Evolutionary conservation across 2,888 invertebrate species (phyloP).

Genomic region (Alitta virens): DNA sequence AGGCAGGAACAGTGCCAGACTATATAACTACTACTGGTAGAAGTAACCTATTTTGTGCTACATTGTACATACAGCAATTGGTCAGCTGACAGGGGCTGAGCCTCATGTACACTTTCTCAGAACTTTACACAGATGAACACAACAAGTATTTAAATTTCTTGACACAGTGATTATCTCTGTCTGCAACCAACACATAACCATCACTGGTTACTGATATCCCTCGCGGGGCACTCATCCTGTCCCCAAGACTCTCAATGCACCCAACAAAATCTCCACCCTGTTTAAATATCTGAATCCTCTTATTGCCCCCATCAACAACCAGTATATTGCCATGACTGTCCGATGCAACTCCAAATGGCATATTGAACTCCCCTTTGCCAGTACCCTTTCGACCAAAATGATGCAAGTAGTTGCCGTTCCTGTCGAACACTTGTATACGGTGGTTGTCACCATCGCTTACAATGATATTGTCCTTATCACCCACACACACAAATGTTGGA

Average conservation of each 20-base stretch:
- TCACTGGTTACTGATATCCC: constrained; percentile 30
- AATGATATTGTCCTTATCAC: constrained; percentile 25
- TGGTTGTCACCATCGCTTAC: constrained; percentile 30
- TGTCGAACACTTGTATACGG: constrained; percentile 25
- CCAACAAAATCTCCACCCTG: constrained; percentile 19
- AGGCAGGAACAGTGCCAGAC: no score
- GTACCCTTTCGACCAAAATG: constrained; percentile 24
- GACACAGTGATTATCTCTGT: constrained; percentile 31
- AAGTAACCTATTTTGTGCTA: no score
- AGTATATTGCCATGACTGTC: constrained; percentile 30
- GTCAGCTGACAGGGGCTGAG: no score
- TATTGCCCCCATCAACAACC: constrained; percentile 31
- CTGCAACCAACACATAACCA: constrained; percentile 28
- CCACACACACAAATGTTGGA: constrained; percentile 30
- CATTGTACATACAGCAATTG: no score
- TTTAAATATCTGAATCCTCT: constrained; percentile 27
- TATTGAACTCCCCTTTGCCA: constrained; percentile 27
- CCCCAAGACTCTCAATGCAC: constrained; percentile 27
- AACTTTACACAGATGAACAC: constrained; percentile 8
- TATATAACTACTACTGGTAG: no score
- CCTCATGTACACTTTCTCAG: no score
- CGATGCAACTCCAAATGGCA: constrained; percentile 29
- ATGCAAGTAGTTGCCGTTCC: constrained; percentile 22
- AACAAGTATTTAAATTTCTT: constrained; percentile 30
- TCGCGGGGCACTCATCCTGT: constrained; percentile 26